A percentile compares a stretch with the other conserved stretches of the same genome.
These are phyloP conservation scores for Drosophila dunni DNA, from an alignment of 1,140 invertebrate species.

Conservation along the genomic window DNA sequence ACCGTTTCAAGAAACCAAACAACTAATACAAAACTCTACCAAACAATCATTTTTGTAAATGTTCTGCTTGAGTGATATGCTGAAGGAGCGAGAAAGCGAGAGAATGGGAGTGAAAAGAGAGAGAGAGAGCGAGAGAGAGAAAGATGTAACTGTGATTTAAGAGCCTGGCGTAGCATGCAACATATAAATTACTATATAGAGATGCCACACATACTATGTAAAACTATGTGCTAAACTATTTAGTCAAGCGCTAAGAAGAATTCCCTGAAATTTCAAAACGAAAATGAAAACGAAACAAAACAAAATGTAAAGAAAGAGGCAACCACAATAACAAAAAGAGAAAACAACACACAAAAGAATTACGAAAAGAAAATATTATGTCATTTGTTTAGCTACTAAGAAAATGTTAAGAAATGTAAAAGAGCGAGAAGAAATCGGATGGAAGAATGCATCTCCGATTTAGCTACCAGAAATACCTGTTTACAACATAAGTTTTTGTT, in stretches of 20 bases:
- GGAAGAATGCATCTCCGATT: conserved; percentile 44
- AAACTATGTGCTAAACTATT: conserved; percentile 18
- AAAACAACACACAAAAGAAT: conserved; percentile 39
- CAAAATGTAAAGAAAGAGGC: conserved; percentile 78
- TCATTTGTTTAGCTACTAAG: conserved; percentile 68
- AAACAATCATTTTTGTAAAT: conserved; percentile 49
- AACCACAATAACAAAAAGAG: conserved; percentile 55
- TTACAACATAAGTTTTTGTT: conserved; percentile 64
- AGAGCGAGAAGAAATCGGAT: conserved; percentile 20
- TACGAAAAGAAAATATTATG: conserved; percentile 42
- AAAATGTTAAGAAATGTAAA: conserved; percentile 46
- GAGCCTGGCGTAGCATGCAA: conserved; percentile 66
- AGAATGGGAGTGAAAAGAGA: conserved; percentile 37
- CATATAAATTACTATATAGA: conserved; percentile 6
- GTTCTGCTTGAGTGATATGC: conserved; percentile 59
- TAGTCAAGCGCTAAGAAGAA: conserved; percentile 37
- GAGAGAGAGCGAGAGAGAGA: conserved; percentile 22
- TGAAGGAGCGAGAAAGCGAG: conserved; percentile 30
- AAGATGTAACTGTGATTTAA: conserved; percentile 75
- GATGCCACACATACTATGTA: conserved; percentile 8
- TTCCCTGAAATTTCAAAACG: conserved; percentile 45
- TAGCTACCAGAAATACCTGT: conserved; percentile 83
- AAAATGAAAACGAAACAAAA: conserved; percentile 52
- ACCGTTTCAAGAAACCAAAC: conserved; percentile 26
- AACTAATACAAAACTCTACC: conserved; percentile 8